phyloP scores from a whole-genome alignment of 2,888 invertebrate genomes.

The Augiades crinisus region DNA sequence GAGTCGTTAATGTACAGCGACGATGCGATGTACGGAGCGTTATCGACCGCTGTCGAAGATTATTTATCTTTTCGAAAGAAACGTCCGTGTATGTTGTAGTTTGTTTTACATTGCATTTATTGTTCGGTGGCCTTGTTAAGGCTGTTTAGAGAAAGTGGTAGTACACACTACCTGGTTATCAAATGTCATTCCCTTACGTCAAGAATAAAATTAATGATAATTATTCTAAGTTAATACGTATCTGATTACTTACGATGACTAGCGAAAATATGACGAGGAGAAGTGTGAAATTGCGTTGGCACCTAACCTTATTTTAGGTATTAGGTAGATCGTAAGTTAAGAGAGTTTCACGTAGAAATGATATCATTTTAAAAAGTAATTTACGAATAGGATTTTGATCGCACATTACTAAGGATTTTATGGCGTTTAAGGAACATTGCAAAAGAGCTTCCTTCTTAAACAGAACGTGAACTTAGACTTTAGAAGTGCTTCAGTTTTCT shows the following conservation, averaged over 20 bases:
- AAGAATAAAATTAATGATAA: not conserved
- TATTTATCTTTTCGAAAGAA: slow-evolving; percentile 33
- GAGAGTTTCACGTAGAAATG: no score
- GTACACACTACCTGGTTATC: slow-evolving; percentile 35
- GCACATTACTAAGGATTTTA: no score
- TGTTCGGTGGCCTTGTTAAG: slow-evolving; percentile 43
- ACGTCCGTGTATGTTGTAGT: slow-evolving; percentile 33
- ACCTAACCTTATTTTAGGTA: not conserved
- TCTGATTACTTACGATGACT: slow-evolving; percentile 2
- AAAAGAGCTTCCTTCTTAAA: no score
- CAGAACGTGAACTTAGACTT: no score
- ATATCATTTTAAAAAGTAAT: no score
- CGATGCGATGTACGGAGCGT: slow-evolving; percentile 6
- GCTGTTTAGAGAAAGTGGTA: slow-evolving; percentile 46
- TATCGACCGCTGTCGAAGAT: slow-evolving; percentile 27
- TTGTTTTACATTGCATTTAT: slow-evolving; percentile 47
- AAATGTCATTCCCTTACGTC: not conserved
- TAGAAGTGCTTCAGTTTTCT: no score
- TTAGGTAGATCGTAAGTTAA: no score
- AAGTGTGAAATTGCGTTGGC: not conserved
- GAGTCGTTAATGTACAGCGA: slow-evolving; percentile 28
- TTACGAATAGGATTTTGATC: no score
- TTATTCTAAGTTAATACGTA: no score
- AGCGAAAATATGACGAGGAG: no score
- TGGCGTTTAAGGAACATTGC: no score